phyloP scores from a whole-genome alignment of 92 coral and sea anemone genomes.

The Palythoa caribaeorum region DNA sequence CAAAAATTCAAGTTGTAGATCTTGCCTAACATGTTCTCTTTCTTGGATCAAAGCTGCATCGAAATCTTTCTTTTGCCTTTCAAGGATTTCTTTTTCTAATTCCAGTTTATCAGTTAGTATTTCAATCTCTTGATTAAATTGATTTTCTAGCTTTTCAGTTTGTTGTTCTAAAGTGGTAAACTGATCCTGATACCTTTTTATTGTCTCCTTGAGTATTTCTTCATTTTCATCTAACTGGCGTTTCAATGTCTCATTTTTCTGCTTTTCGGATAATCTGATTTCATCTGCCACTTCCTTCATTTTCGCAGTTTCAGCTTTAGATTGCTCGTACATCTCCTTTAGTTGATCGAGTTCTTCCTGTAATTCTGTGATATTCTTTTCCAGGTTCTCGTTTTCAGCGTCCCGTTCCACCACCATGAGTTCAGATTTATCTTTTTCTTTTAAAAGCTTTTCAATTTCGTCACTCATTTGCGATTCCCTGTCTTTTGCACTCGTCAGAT shows the following conservation, averaged over 20 bases:
- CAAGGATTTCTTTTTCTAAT: slow-evolving; percentile 53
- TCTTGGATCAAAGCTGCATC: slow-evolving; percentile 65
- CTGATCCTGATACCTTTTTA: slow-evolving; percentile 73
- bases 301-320: slow-evolving; percentile 10
- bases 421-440: slow-evolving; percentile 67
- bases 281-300: slow-evolving; percentile 26
- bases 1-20: slow-evolving; percentile 61
- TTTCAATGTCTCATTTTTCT: slow-evolving; percentile 68
- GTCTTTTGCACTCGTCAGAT: slow-evolving; percentile 41
- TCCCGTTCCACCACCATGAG: slow-evolving; percentile 65
- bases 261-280: slow-evolving; percentile 31
- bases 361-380: slow-evolving; percentile 57
- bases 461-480: slow-evolving; percentile 47
- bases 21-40: slow-evolving; percentile 61
- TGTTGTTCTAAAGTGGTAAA: slow-evolving; percentile 60
- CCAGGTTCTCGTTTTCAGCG: slow-evolving; percentile 60
- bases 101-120: slow-evolving; percentile 66
- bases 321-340: slow-evolving; percentile 14
- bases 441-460: slow-evolving; percentile 60
- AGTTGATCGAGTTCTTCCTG: slow-evolving; percentile 51
- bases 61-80: slow-evolving; percentile 66
- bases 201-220: slow-evolving; percentile 65
- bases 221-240: slow-evolving; percentile 75
- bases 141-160: slow-evolving; percentile 63
- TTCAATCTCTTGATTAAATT: slow-evolving; percentile 66